These are phyloP conservation scores for Chascanopsetta lugubris DNA, from an alignment of 2,113 vertebrate species.

Conservation along the genomic window DNA sequence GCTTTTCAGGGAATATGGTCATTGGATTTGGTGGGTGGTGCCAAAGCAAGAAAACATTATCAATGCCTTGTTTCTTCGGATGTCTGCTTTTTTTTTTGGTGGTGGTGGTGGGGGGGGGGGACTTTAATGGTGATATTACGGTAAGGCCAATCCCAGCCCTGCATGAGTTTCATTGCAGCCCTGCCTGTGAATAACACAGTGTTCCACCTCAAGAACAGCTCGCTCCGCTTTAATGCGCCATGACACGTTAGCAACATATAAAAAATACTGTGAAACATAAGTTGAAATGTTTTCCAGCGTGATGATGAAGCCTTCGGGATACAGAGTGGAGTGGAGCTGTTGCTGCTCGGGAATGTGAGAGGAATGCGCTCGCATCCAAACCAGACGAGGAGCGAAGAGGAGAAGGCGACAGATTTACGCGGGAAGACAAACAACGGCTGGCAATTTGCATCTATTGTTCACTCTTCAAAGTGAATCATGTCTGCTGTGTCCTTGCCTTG, in stretches of 20 bases:
- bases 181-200: background rate
- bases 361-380: constrained; percentile 24
- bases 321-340: background rate
- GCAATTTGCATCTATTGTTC: constrained; percentile 71
- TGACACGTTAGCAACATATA: background rate
- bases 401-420: constrained; percentile 44
- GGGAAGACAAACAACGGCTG: constrained; percentile 48
- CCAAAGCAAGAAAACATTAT: background rate
- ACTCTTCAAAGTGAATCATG: constrained; percentile 72
- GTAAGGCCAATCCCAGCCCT: background rate
- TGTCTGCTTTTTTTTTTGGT: background rate
- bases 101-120: too few relatives aligned
- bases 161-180: constrained; percentile 1
- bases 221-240: background rate
- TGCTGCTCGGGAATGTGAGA: constrained; percentile 9
- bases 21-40: background rate
- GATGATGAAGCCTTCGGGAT: background rate
- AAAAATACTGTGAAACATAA: constrained; percentile 4
- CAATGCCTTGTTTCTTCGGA: background rate
- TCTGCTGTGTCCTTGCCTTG: constrained; percentile 48
- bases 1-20: background rate
- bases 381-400: background rate
- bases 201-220: background rate
- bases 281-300: background rate
- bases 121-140: background rate